A percentile compares a stretch with the other conserved stretches of the same genome.
phyloP scores from a whole-genome alignment of 2,888 invertebrate genomes.

The Cephonodes hylas region DNA sequence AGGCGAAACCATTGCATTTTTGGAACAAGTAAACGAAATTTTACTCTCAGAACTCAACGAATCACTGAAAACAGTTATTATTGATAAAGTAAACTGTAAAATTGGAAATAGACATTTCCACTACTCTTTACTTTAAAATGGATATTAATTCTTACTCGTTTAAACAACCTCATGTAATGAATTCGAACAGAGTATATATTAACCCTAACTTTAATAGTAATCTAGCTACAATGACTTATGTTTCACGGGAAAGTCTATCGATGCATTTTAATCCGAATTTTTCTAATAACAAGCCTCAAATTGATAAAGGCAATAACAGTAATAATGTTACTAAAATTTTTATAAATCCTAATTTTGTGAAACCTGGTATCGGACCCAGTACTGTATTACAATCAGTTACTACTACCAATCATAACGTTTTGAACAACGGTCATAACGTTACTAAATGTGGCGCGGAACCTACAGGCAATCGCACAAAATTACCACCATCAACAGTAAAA shows the following conservation, averaged over 20 bases:
- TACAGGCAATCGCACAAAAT: not conserved
- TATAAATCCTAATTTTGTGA: constrained; percentile 72
- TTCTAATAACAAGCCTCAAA: constrained; percentile 32
- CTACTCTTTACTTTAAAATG: constrained; percentile 70
- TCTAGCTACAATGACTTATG: constrained; percentile 11
- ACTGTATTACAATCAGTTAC: not conserved
- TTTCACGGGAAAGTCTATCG: constrained; percentile 22
- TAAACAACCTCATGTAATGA: constrained; percentile 27
- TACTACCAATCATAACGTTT: not conserved
- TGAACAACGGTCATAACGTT: not conserved
- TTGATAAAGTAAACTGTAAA: constrained; percentile 84
- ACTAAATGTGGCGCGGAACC: not conserved
- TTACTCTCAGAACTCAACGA: constrained; percentile 53
- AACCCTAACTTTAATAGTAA: constrained; percentile 66
- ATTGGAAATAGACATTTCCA: constrained; percentile 87
- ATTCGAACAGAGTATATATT: constrained; percentile 58
- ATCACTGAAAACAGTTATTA: constrained; percentile 65
- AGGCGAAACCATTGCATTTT: constrained; percentile 62
- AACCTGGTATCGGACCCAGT: not conserved
- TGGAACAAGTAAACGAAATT: constrained; percentile 74
- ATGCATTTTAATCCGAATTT: constrained; percentile 65
- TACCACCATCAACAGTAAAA: constrained; percentile 20
- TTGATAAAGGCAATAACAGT: constrained; percentile 20
- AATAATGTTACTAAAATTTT: constrained; percentile 54
- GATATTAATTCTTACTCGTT: constrained; percentile 18